Base-by-base conservation (phyloP, 64 coral and sea anemone genomes). In the Trachythela sp. region DNA sequence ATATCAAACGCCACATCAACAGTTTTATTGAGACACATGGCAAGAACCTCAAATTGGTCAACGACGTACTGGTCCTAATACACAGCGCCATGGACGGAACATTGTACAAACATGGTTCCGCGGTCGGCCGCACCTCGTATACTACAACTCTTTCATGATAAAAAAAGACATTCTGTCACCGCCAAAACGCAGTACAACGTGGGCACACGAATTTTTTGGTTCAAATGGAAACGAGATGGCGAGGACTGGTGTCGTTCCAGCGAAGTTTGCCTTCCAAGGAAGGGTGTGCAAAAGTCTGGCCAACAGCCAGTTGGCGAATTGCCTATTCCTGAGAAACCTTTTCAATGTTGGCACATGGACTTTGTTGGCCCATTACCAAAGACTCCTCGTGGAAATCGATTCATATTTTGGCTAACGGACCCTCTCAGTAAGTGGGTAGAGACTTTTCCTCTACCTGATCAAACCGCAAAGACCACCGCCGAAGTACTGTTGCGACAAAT, bases 11-110 rank as follows among this genome's bases (percentile, higher is more conserved):
- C 30, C 71, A 77, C 30, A n/a, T 77, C 8, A 77, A 4, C 71
- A 77, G 71, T 39, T 77, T 77, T 77, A 35, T 77, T 6, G 7
- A 77, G 30, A 77, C 71, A 77, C 30, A 77, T 36, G 71, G 71
- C 29, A 77, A 77, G 29, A 77, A 32, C 9, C 2, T 77, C 8
- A 77, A 77, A 2, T 10, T 77, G 11, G 71, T 14, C 29, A 77
- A 77, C 71, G 17, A 39, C 11, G 30, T 77, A 27, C 71, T 77
- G 17, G 71, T 77, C 17, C 71, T 77, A 58, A 45, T 6, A 45
- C 42, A 45, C 4, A 2, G 30, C 24, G 71, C 17, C 30, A 77
- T 77, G 31, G 71, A 77, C 26, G 11, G 26, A 77, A 39, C 36
- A 77, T 39, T 22, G 30, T 39, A 77, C 71, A 77, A 39, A 77